Base-by-base conservation (phyloP, 92 coral and sea anemone genomes). In the Paragorgia papillata region DNA sequence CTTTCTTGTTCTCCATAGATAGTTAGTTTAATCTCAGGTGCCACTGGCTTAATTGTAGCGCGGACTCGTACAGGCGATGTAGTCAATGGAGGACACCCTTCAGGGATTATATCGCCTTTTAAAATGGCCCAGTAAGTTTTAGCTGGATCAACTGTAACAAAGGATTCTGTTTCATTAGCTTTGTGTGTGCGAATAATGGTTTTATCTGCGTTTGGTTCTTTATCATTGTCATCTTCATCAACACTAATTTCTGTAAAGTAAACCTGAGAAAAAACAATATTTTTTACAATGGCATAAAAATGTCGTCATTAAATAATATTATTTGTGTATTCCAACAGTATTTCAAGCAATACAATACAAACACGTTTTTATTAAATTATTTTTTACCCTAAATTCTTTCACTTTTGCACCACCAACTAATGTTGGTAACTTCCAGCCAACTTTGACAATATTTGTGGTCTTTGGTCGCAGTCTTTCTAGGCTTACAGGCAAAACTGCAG, bases 21-120 rank as follows among this genome's bases (percentile, higher is more conserved):
- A 35, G 56, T 73, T 63, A 90, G 74, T 19, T 73, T 80, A 74
- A 92, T 83, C 44, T 66, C 22, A 50, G 97, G 97, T 18, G 97
- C 86, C 76, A 85, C 93, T 0, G 97, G 97, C 35, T 90, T 70
- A 8, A 88, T 79, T n/a, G 93, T 96, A 29, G 90, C 86, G 32
- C 89, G 87, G 18, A 89, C 85, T 59, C 81, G 87, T 81, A 92
- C 85, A 79, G 97, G 92, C 57, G 79, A 40, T 49, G 97, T 85
- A 62, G 43, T 83, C 34, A 88, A 88, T 3, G 85, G 49, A 1
- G 53, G 41, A 73, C 91, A 90, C n/a, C 90, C 91, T 9, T 67
- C 85, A 0, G 97, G 96, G 50, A 46, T 54, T 30, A 92, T 89
- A 50, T 60, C 80, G 27, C 87, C 92, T 73, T 84, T 85, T 12